Percentiles rank a stretch among this genome's conserved stretches.
Evolutionary conservation across 2,888 invertebrate species (phyloP).

Genomic region (Alitta virens): DNA sequence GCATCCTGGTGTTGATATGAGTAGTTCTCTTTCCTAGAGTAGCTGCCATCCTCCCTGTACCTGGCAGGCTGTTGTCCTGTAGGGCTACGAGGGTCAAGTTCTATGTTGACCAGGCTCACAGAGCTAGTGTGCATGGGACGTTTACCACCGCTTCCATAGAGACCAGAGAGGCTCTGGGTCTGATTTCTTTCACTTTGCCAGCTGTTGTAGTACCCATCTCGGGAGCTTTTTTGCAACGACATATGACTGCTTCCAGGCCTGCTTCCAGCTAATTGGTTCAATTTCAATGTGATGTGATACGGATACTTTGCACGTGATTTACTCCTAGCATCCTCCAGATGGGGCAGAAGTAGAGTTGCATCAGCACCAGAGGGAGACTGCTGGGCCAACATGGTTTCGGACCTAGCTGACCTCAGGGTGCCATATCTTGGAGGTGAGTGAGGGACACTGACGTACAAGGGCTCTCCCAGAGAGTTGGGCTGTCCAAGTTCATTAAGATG

Average conservation of each 20-base stretch:
- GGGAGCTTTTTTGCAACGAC: background rate
- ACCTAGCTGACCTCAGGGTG: background rate
- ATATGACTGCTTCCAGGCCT: background rate
- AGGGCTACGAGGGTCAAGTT: constrained; percentile 11
- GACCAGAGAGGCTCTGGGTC: background rate
- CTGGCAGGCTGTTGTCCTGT: constrained; percentile 1
- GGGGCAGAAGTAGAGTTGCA: background rate
- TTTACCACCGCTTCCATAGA: background rate
- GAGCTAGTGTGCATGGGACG: background rate
- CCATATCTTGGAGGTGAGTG: background rate
- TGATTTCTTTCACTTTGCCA: background rate
- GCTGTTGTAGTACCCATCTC: background rate
- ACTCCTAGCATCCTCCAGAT: constrained; percentile 7
- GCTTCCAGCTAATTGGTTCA: constrained; percentile 4
- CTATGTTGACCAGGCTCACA: background rate
- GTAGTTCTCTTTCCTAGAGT: background rate
- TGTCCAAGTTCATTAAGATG: background rate
- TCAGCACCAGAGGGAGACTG: constrained; percentile 4
- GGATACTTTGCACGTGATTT: background rate
- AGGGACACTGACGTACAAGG: background rate
- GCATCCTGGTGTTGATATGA: background rate
- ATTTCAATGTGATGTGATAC: constrained; percentile 16
- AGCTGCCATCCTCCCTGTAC: background rate
- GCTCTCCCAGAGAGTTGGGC: background rate
- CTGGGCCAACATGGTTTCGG: background rate